Evolutionary conservation across 92 coral and sea anemone species (phyloP).

Genomic region (Palythoa heliodiscus): DNA sequence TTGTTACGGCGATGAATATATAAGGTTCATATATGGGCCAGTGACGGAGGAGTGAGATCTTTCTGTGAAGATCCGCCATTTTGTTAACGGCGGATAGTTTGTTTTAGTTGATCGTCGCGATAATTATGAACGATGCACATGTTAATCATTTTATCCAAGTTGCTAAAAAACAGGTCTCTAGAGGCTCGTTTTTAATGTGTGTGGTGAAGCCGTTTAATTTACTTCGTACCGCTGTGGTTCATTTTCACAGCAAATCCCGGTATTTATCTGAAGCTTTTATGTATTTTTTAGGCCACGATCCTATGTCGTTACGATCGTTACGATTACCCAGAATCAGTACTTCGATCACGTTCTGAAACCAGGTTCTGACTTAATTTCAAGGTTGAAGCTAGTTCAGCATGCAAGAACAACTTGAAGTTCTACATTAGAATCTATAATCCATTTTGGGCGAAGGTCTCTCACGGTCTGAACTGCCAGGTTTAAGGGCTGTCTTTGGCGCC

Average conservation of each 20-base stretch:
- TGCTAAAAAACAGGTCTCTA: too few species aligned
- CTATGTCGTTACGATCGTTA: too few species aligned
- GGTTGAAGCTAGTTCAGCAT: background rate
- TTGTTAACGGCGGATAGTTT: too few species aligned
- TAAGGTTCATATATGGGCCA: background rate
- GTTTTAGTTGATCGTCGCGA: too few species aligned
- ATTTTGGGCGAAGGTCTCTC: constrained; percentile 74
- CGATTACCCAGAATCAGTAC: background rate
- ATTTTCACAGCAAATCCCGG: too few species aligned
- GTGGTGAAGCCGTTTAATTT: too few species aligned
- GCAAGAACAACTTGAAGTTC: background rate
- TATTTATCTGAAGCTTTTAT: too few species aligned
- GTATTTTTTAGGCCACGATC: too few species aligned
- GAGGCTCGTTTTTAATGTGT: too few species aligned
- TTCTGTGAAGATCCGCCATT: background rate
- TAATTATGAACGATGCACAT: too few species aligned
- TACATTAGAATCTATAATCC: constrained; percentile 18
- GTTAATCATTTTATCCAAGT: too few species aligned
- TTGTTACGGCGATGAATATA: background rate
- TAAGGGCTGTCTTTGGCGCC: constrained; percentile 57
- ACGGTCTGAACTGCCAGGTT: constrained; percentile 76
- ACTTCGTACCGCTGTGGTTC: too few species aligned
- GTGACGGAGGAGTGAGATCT: background rate
- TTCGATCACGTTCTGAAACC: background rate
- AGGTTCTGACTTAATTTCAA: background rate